A percentile compares a stretch with the other conserved stretches of the same genome.
phyloP scores from a whole-genome alignment of 2,113 vertebrate species.

The Mandrillus leucophaeus region DNA sequence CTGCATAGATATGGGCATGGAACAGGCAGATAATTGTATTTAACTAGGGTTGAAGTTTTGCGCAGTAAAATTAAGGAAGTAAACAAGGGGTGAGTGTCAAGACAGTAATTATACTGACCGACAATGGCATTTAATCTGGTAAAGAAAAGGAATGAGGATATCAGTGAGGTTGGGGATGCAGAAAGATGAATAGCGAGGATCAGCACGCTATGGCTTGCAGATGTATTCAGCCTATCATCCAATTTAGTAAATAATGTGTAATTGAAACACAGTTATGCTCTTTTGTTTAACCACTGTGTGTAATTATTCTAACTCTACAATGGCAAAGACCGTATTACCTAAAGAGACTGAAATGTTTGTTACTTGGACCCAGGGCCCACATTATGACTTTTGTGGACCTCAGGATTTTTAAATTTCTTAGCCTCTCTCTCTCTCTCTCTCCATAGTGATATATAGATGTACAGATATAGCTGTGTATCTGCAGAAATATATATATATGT shows the following conservation, averaged over 20 bases:
- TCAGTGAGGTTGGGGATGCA: neutral
- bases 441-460: too few species aligned
- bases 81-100: neutral
- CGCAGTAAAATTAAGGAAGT: neutral
- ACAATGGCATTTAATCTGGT: neutral
- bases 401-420: neutral
- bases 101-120: neutral
- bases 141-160: neutral
- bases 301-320: too few species aligned
- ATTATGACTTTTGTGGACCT: neutral
- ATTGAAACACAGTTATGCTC: rapidly evolving
- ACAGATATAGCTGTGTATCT: too few species aligned
- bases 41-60: neutral
- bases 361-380: neutral
- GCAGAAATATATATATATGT: too few species aligned
- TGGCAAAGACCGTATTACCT: neutral
- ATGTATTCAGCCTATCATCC: too few species aligned
- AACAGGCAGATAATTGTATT: too few species aligned
- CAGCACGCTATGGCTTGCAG: neutral
- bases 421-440: neutral
- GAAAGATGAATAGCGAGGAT: neutral
- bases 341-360: neutral
- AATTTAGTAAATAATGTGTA: neutral
- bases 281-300: too few species aligned
- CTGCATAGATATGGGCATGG: neutral